Base-by-base conservation (phyloP, 2,888 invertebrate species). In the Hemicrepidius hirtus region DNA sequence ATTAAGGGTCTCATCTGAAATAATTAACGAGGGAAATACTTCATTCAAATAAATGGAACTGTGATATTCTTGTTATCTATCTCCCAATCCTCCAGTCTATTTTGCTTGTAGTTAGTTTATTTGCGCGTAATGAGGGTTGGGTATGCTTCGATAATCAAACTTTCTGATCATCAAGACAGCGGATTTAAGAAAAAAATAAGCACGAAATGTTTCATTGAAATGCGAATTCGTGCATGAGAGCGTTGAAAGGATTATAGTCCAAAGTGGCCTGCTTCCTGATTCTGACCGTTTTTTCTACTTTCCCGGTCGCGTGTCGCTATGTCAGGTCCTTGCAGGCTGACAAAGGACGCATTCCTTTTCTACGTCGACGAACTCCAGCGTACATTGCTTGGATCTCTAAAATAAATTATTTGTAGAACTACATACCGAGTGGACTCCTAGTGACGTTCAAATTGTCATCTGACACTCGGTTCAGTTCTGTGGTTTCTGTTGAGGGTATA, bases 261-360 rank as follows among this genome's bases (percentile, higher is more conserved):
- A 49, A 49, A 49, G 49, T 49, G 20, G 21, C 49, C 49, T 20
- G 21, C 49, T 49, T 49, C 49, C 49, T 49, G 49, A 49, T 49
- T 49, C 49, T 49, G 49, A 21, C 21, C 49, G 49, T 49, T 49
- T 49, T 49, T 46, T 46, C 20, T 49, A 20, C 49, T 20, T 49
- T 20, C 49, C 21, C 18, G 49, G 49, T 49, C 49, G 49, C 49
- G 55, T 37, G 55, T 55, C 55, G 32, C 35, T 55, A 35, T 37
- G 55, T 55, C 55, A 55, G 32, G 55, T 35, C 35, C 35, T 37
- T 55, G 55, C 32, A 55, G 55, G 49, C 49, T 49, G 35, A 55
- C 55, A 60, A 60, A 60, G 60, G 35, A 60, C 37, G 60, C 60
- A 60, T 60, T 60, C 35, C 49, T 20, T 49, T 49, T 49, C 49